Percentiles rank a stretch among this genome's conserved stretches.
These are phyloP conservation scores for Athene noctua DNA, from an alignment of 2,113 vertebrate genomes.

Conservation along the genomic window DNA sequence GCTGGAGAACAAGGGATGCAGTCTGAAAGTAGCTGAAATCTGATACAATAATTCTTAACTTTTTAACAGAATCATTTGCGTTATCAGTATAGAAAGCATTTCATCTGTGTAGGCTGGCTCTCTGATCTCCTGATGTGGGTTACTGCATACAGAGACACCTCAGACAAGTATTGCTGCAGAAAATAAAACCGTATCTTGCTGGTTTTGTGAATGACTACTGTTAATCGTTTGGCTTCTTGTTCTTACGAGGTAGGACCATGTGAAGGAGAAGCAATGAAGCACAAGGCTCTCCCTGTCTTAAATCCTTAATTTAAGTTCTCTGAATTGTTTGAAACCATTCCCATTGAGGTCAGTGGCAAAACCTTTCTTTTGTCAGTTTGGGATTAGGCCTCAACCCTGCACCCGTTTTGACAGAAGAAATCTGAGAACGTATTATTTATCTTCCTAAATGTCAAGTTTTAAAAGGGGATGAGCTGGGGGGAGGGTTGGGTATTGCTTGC, in stretches of 20 bases:
- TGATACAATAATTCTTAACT: rapidly evolving
- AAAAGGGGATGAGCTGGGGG: not conserved
- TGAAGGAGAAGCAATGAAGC: not conserved
- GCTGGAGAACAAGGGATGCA: not conserved
- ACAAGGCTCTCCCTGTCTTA: not conserved
- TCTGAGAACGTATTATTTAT: not conserved
- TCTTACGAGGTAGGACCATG: not conserved
- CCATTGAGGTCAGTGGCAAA: not conserved
- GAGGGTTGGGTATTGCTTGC: not conserved
- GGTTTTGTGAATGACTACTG: not conserved
- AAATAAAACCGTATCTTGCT: not conserved
- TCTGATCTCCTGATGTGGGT: not conserved
- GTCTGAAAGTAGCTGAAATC: not conserved
- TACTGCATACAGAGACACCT: not conserved
- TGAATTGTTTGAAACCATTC: not conserved
- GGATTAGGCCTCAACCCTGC: not conserved
- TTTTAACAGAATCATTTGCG: not conserved
- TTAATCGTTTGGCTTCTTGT: not conserved
- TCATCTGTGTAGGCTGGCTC: not conserved
- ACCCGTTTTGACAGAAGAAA: not conserved
- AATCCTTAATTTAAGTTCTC: not conserved
- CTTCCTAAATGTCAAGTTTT: not conserved
- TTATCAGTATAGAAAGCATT: not conserved
- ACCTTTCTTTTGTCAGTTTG: not conserved
- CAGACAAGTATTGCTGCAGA: not conserved